phyloP scores from a whole-genome alignment of 2,888 invertebrate species.

The Loripinus fragilis region DNA sequence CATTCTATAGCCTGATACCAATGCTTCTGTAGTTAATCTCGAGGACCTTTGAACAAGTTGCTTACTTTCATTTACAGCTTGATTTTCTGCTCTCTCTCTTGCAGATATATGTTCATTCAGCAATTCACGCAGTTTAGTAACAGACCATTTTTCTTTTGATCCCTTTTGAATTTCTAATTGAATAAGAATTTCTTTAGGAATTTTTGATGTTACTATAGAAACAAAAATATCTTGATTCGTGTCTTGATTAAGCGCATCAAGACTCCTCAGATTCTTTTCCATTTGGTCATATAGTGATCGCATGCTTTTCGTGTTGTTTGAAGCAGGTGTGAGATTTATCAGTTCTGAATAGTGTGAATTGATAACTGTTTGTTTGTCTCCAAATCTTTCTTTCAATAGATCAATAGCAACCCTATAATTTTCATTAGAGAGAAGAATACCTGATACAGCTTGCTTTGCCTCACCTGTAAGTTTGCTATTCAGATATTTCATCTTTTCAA shows the following conservation, averaged over 20 bases:
- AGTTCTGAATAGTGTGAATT: constrained; percentile 9
- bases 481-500: constrained; percentile 5
- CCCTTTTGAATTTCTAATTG: constrained; percentile 37
- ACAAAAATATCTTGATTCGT: too few relatives aligned
- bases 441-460: constrained; percentile 4
- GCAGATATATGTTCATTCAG: constrained; percentile 21
- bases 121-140: constrained; percentile 9
- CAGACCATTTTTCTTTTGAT: constrained; percentile 18
- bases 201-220: too few relatives aligned
- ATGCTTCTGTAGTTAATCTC: too few relatives aligned
- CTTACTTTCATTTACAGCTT: neutral
- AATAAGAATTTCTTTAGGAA: constrained; percentile 26
- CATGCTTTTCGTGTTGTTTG: too few relatives aligned
- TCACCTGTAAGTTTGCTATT: constrained; percentile 15
- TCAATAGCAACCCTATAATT: constrained; percentile 8
- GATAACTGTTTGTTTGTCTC: constrained; percentile 7
- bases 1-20: too few relatives aligned
- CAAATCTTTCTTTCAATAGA: constrained; percentile 11
- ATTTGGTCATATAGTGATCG: too few relatives aligned
- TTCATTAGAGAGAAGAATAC: constrained; percentile 5
- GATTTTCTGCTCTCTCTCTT: constrained; percentile 21
- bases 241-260: too few relatives aligned
- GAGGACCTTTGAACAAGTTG: too few relatives aligned
- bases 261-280: constrained; percentile 13
- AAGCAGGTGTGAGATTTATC: too few relatives aligned